Evolutionary conservation across 64 coral and sea anemone species (phyloP).

Genomic region (Anthopleura sola): DNA sequence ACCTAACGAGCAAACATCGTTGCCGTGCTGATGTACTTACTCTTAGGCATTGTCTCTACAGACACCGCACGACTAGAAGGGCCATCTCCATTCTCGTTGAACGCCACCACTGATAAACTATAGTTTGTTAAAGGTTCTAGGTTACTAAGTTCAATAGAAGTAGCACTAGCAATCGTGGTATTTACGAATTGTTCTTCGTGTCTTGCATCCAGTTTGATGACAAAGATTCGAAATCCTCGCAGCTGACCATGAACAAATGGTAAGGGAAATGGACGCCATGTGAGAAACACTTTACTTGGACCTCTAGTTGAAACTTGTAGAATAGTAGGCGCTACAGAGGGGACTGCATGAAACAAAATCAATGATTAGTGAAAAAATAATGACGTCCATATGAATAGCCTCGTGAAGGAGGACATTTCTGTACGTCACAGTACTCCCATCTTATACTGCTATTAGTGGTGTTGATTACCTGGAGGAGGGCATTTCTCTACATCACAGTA

Average conservation of each 20-base stretch:
- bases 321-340: neutral
- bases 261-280: neutral
- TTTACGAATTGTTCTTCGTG: neutral
- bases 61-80: neutral
- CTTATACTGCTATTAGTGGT: conserved; percentile 15
- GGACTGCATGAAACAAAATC: neutral
- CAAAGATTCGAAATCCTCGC: neutral
- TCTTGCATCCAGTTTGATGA: no score
- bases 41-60: neutral
- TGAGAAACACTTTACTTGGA: neutral
- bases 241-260: neutral
- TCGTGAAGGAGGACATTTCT: no score
- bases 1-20: no score
- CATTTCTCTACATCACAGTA: neutral
- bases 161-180: neutral
- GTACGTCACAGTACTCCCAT: conserved; percentile 42
- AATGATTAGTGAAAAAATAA: neutral
- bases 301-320: neutral
- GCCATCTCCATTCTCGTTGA: neutral
- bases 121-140: conserved; percentile 13
- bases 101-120: neutral
- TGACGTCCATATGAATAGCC: no score
- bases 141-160: neutral
- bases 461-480: conserved; percentile 4
- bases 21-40: neutral